A percentile compares a stretch with the other conserved stretches of the same genome.
Evolutionary conservation across 2,113 vertebrate species (phyloP).

Genomic region (Cryptomyrus ogoouensis): DNA sequence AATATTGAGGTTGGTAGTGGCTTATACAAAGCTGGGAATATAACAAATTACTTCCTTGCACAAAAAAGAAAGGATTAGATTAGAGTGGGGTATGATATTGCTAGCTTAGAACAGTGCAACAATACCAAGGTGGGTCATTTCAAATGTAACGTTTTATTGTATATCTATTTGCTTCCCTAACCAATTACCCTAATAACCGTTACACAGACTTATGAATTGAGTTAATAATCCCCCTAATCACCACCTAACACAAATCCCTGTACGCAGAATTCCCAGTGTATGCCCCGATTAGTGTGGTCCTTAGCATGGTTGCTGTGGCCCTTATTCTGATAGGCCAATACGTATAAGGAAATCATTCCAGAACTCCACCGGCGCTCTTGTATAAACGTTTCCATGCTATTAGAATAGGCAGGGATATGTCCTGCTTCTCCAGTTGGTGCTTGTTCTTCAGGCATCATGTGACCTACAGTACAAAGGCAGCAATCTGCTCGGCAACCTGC

Average conservation of each 20-base stretch:
- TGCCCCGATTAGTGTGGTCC: neutral
- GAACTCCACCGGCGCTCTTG: neutral
- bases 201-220: neutral
- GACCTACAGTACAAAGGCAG: neutral
- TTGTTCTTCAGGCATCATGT: neutral
- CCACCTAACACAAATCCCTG: neutral
- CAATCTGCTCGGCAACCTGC: neutral
- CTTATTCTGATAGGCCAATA: neutral
- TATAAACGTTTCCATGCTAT: neutral
- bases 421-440: neutral
- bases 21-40: neutral
- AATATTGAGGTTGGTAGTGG: neutral
- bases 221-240: neutral
- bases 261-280: neutral
- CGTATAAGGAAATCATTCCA: neutral
- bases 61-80: neutral
- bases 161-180: neutral
- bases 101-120: neutral
- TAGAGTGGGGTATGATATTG: neutral
- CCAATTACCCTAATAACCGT: neutral
- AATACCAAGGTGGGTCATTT: neutral
- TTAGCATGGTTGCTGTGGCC: neutral
- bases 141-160: neutral
- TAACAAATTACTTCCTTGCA: neutral
- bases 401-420: neutral